These are phyloP conservation scores for Epsilonema sp. DNA, from an alignment of 2,888 invertebrate genomes.

Conservation along the genomic window DNA sequence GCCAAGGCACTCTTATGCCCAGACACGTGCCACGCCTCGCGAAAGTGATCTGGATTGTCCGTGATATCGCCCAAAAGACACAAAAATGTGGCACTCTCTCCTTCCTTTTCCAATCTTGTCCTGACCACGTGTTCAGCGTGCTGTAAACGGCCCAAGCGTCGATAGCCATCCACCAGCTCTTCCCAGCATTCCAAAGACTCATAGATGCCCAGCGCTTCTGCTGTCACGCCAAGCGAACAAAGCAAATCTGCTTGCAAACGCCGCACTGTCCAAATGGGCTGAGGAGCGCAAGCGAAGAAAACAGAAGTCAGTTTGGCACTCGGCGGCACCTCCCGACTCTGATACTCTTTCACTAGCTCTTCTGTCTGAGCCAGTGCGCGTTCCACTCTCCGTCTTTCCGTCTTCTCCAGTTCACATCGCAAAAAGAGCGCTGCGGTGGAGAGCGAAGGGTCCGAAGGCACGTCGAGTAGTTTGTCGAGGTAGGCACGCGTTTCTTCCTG, in stretches of 20 bases:
- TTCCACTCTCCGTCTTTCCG: not conserved
- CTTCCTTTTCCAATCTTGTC: conserved; percentile 38
- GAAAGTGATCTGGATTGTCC: conserved; percentile 55
- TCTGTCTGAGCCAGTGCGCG: conserved; percentile 3
- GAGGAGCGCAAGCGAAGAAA: not conserved
- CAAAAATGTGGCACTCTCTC: conserved; percentile 62
- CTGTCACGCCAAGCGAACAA: not conserved
- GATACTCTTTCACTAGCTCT: not conserved
- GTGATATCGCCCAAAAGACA: conserved; percentile 75
- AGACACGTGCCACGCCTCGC: conserved; percentile 65
- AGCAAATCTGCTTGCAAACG: not conserved
- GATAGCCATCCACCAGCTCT: conserved; percentile 74
- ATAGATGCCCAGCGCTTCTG: conserved; percentile 32
- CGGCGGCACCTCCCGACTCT: not conserved
- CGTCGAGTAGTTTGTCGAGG: too few species aligned
- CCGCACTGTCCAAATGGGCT: not conserved
- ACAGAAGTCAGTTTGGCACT: not conserved
- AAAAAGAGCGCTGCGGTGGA: not conserved
- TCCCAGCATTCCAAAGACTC: conserved; percentile 58
- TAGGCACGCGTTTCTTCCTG: too few species aligned
- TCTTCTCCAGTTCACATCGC: conserved; percentile 1
- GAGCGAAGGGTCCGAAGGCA: too few species aligned
- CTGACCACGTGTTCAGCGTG: conserved; percentile 42
- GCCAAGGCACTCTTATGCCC: conserved; percentile 53
- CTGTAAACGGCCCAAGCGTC: conserved; percentile 55